Conservation (phyloP, 2,888 invertebrate species). For the Crioceris asparagi region DNA sequence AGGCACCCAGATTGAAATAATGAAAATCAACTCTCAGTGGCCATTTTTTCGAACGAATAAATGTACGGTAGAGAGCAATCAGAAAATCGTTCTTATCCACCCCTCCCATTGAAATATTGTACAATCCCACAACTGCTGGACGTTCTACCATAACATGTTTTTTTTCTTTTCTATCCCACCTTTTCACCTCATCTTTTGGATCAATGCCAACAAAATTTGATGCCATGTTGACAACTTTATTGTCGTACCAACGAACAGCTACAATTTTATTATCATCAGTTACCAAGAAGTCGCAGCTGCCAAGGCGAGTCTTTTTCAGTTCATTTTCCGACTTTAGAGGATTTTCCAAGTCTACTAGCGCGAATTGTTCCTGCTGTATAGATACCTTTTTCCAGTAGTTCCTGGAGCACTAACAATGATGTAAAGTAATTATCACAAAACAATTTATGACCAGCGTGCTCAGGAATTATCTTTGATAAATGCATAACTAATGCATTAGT, state of each 20-base stretch:
- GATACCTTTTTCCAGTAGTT: conserved; percentile 2
- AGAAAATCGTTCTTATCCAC: no score
- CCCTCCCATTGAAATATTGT: no score
- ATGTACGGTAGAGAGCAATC: no score
- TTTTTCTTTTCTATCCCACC: neutral
- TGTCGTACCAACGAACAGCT: conserved; percentile 5
- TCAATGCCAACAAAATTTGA: conserved; percentile 5
- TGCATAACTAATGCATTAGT: conserved; percentile 2
- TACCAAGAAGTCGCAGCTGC: conserved; percentile 1
- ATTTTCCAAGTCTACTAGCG: conserved; percentile 1
- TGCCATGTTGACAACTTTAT: conserved; percentile 4
- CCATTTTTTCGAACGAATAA: no score
- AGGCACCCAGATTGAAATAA: no score
- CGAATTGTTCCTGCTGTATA: conserved; percentile 3
- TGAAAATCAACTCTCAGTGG: no score
- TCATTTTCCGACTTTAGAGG: conserved; percentile 2
- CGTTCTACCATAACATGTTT: neutral
- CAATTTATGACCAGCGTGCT: conserved; percentile 1
- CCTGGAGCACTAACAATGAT: conserved; percentile 4
- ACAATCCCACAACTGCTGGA: neutral
- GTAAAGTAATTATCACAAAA: conserved; percentile 5
- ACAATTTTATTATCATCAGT: conserved; percentile 6
- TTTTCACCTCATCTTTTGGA: conserved; percentile 3
- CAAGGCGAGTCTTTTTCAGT: conserved; percentile 1
- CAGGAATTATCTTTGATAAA: conserved; percentile 3